Evolutionary conservation across 2,797 vertebrate species (phyloP).

Genomic region (Pangasius macronema): DNA sequence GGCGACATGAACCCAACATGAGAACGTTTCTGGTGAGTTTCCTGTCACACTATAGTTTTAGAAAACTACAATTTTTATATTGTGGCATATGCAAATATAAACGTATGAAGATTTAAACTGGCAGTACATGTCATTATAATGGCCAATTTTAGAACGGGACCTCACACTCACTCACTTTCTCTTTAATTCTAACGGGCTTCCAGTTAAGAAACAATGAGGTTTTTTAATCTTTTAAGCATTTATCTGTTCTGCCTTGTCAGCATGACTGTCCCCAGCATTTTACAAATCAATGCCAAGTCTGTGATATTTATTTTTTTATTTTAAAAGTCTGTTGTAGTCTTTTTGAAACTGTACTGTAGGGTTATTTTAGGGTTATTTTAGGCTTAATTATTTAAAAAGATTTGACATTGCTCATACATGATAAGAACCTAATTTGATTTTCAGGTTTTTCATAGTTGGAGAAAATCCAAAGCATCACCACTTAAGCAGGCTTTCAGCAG

Average conservation of each 20-base stretch:
- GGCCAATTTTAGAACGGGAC: background rate
- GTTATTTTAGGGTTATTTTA: background rate
- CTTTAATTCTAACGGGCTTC: no score
- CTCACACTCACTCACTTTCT: background rate
- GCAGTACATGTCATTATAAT: background rate
- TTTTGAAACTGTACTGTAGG: background rate
- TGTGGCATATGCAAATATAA: background rate
- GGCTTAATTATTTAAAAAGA: background rate
- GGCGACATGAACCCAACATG: background rate
- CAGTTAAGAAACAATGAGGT: background rate
- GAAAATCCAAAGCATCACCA: background rate
- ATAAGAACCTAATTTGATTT: background rate
- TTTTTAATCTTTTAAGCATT: no score
- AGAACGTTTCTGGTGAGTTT: background rate
- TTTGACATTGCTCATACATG: background rate
- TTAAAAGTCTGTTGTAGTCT: background rate
- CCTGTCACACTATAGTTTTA: background rate
- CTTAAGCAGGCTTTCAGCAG: constrained; percentile 36
- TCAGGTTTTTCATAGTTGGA: background rate
- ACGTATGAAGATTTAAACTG: background rate
- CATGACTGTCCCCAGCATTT: background rate
- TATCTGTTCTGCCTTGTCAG: background rate
- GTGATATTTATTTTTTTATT: no score
- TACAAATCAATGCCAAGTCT: background rate
- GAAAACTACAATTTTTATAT: background rate